phyloP scores from a whole-genome alignment of 1,140 invertebrate species.

The Dreissena rostriformis region DNA sequence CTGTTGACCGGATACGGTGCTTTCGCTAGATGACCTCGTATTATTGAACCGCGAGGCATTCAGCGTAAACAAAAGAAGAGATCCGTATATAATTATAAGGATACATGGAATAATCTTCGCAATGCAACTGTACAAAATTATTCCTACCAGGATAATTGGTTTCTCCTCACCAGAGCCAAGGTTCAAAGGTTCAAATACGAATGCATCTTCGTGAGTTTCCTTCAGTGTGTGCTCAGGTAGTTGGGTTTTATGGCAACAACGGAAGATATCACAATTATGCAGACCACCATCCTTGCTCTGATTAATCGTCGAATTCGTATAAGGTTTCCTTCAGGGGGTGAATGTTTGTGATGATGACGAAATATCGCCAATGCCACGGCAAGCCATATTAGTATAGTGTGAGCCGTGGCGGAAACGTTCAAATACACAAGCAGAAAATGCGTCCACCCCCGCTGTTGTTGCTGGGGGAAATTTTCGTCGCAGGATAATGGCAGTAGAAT shows the following conservation, averaged over 20 bases:
- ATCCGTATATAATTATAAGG: constrained; percentile 81
- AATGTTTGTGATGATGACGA: too few species aligned
- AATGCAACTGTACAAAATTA: constrained; percentile 73
- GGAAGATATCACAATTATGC: too few species aligned
- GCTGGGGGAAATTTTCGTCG: constrained; percentile 30
- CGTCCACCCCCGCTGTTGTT: constrained; percentile 71
- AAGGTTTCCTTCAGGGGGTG: too few species aligned
- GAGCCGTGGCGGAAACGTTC: constrained; percentile 83
- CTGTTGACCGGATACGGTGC: constrained; percentile 1
- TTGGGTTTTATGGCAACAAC: too few species aligned
- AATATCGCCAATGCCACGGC: too few species aligned
- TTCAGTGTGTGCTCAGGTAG: too few species aligned
- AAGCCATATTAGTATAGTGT: too few species aligned
- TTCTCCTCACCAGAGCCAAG: constrained; percentile 40
- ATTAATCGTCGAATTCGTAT: too few species aligned
- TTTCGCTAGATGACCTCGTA: constrained; percentile 66
- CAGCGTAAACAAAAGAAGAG: constrained; percentile 78
- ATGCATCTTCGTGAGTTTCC: too few species aligned
- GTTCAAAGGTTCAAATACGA: too few species aligned
- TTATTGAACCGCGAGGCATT: constrained; percentile 68
- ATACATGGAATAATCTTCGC: constrained; percentile 81
- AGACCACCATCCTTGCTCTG: constrained; percentile 25
- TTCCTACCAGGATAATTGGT: constrained; percentile 67
- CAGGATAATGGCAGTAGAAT: constrained; percentile 72
- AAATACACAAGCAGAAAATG: constrained; percentile 75